These are phyloP conservation scores for Drosophila differens DNA, from an alignment of 2,888 invertebrate species.

Conservation along the genomic window DNA sequence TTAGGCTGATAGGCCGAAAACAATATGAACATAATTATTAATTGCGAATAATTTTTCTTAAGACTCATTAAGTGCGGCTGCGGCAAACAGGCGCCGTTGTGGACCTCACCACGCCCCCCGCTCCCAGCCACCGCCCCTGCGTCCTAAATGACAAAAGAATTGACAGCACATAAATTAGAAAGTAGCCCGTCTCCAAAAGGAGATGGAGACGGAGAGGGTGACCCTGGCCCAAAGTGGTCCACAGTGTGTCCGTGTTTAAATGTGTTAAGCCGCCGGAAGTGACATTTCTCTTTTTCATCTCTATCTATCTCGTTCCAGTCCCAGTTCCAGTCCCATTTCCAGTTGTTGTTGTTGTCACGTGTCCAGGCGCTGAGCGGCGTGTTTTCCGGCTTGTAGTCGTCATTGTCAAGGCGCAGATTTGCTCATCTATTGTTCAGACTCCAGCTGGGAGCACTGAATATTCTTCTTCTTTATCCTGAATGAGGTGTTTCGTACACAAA, in stretches of 20 bases:
- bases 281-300: constrained; percentile 69
- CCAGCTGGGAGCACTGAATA: not conserved
- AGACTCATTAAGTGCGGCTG: constrained; percentile 79
- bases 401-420: constrained; percentile 68
- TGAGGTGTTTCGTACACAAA: constrained; percentile 44
- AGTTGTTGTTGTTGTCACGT: constrained; percentile 63
- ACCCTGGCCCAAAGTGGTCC: constrained; percentile 45
- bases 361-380: constrained; percentile 71
- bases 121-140: constrained; percentile 16
- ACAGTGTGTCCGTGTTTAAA: constrained; percentile 67
- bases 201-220: constrained; percentile 20
- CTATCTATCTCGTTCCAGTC: constrained; percentile 18
- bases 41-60: constrained; percentile 81
- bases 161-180: constrained; percentile 82
- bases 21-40: constrained; percentile 80
- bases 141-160: constrained; percentile 77
- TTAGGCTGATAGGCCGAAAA: constrained; percentile 53
- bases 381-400: constrained; percentile 79
- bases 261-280: constrained; percentile 79
- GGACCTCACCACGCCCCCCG: constrained; percentile 23
- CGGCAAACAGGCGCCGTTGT: constrained; percentile 67
- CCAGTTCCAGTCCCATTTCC: constrained; percentile 8
- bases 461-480: constrained; percentile 23
- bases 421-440: constrained; percentile 59
- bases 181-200: constrained; percentile 56